These are phyloP conservation scores for Caradrina kadenii DNA, from an alignment of 2,888 invertebrate species.

Conservation along the genomic window DNA sequence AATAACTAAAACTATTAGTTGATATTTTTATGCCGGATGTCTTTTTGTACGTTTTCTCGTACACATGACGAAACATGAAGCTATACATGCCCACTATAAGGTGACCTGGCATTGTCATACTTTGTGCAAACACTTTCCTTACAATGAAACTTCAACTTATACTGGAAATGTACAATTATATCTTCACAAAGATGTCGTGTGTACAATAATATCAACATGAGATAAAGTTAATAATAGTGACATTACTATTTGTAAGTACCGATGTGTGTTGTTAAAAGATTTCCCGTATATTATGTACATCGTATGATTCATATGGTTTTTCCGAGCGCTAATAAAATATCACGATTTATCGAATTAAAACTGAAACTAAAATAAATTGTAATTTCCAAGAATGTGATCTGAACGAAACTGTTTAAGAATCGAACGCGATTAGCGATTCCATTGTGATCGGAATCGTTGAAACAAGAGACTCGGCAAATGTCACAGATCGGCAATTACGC, in stretches of 20 bases:
- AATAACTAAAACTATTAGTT: neutral
- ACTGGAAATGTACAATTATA: neutral
- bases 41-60: neutral
- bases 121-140: neutral
- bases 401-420: conserved; percentile 35
- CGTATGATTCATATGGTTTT: conserved; percentile 13
- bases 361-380: conserved; percentile 12
- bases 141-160: neutral
- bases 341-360: neutral
- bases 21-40: neutral
- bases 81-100: neutral
- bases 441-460: conserved; percentile 55
- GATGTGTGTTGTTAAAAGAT: conserved; percentile 11
- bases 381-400: conserved; percentile 20
- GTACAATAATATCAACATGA: conserved; percentile 6
- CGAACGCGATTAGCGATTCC: conserved; percentile 52
- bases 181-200: neutral
- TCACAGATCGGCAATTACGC: conserved; percentile 67
- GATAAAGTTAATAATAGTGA: conserved; percentile 14
- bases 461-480: conserved; percentile 53
- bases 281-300: neutral
- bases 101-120: neutral
- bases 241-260: neutral
- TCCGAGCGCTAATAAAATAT: neutral
- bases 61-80: too few species aligned